Base-by-base conservation (phyloP, 1,140 invertebrate species). In the Caenorhabditis tropicalis region DNA sequence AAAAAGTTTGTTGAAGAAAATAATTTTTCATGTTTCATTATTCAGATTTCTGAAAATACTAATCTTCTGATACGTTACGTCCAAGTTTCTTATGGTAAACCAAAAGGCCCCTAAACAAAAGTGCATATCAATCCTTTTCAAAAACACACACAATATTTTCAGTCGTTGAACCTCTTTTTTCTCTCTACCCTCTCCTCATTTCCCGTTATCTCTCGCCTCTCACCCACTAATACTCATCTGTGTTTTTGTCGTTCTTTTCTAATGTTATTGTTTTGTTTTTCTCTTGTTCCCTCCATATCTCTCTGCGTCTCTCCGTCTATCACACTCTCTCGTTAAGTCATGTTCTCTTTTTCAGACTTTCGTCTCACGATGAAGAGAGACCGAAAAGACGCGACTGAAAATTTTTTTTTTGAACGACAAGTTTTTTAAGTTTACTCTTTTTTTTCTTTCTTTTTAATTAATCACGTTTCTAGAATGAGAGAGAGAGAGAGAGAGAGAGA, bases 221-320 rank as follows among this genome's bases (percentile, higher is more conserved):
- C 36, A 46, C 16, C 21, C 48, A 79, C 74, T 79, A 51, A 48
- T 79, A 79, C 39, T 79, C 48, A 46, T 36, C 39, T 79, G 74
- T 79, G 12, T 46, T 48, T 79, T 48, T 48, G 21, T 79, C 43
- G 33, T 46, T 74, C 65, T 15, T 74, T 48, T 79, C 39, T 79
- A 51, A 79, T 65, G 58, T 65, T 65, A 65, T 65, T 65, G 58
- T 65, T 65, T 65, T 65, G 58, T 65, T 65, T 65, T 65, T 65
- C 31, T 36, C 58, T 33, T 33, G 53, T 56, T 29, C 53, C 53
- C 29, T n/a, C 16, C 58, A 16, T n/a, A 33, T 36, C 31, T 16
- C 29, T 65, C 58, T 65, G 58, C 29, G 58, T 65, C 31, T 65
- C 58, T 65, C 39, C 1, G 3, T 15, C 24, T 6, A 4, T 10